Evolutionary conservation across 2,797 vertebrate species (phyloP).

Genomic region (Eutrigla gurnardus): DNA sequence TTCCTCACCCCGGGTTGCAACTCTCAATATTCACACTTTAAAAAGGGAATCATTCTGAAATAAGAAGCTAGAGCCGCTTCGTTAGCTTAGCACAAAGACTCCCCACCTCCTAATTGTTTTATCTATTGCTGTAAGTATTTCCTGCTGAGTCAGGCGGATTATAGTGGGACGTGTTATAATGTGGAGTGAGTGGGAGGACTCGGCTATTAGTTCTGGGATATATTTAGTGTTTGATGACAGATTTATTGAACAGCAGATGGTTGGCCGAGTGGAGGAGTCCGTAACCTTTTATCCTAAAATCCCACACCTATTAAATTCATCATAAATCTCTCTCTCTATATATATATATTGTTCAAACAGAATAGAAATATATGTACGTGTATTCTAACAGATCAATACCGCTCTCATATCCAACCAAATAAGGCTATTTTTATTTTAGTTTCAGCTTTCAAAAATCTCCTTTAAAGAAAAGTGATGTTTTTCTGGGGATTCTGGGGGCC

Average conservation of each 20-base stretch:
- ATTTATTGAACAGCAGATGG: conserved; percentile 4
- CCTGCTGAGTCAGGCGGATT: neutral
- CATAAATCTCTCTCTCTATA: neutral
- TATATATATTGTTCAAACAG: neutral
- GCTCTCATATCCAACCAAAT: neutral
- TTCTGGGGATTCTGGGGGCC: neutral
- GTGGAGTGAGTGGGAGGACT: neutral
- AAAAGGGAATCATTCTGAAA: too few relatives aligned
- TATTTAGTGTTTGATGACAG: conserved; percentile 18
- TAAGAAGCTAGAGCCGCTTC: neutral
- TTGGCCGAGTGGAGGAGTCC: neutral
- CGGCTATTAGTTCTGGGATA: conserved; percentile 9
- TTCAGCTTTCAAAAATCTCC: neutral
- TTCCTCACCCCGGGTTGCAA: conserved; percentile 8
- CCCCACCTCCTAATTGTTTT: neutral
- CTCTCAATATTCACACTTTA: conserved; percentile 20
- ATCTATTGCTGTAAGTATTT: conserved; percentile 10
- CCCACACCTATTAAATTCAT: neutral
- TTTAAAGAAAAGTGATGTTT: neutral
- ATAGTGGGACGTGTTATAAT: conserved; percentile 8
- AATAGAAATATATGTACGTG: neutral
- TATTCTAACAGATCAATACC: neutral
- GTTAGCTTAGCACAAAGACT: conserved; percentile 16
- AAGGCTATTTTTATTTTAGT: too few relatives aligned
- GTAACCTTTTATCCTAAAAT: neutral